Evolutionary conservation across 2,888 invertebrate genomes (phyloP).

Genomic region (Xestia c-nigrum): DNA sequence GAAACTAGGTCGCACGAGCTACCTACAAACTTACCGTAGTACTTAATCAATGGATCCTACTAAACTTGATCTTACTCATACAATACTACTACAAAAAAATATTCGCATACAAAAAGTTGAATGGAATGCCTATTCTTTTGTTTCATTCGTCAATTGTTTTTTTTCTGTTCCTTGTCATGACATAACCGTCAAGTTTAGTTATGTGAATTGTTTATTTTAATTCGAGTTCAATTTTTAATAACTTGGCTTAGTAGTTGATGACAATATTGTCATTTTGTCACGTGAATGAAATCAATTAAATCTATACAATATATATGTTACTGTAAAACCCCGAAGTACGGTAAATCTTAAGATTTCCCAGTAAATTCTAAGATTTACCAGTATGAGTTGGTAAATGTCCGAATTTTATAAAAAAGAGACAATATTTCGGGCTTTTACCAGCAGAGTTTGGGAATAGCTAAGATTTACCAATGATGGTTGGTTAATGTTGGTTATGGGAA

Average conservation of each 20-base stretch:
- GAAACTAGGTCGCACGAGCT: constrained; percentile 13
- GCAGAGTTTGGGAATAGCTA: too few relatives aligned
- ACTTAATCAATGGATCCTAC: constrained; percentile 1
- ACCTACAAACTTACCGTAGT: background rate
- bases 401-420: too few relatives aligned
- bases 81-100: constrained; percentile 10
- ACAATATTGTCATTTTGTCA: background rate
- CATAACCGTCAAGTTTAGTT: background rate
- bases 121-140: background rate
- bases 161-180: background rate
- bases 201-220: background rate
- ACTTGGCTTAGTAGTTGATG: background rate
- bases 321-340: too few relatives aligned
- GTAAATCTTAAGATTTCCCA: too few relatives aligned
- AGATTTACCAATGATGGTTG: too few relatives aligned
- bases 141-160: background rate
- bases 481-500: too few relatives aligned
- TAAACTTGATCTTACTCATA: constrained; percentile 54
- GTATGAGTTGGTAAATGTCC: too few relatives aligned
- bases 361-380: too few relatives aligned
- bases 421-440: too few relatives aligned
- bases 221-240: background rate
- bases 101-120: constrained; percentile 27
- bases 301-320: too few relatives aligned
- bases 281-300: background rate